Conservation (phyloP, 2,888 invertebrate species). For the Lasioglossum morio region DNA sequence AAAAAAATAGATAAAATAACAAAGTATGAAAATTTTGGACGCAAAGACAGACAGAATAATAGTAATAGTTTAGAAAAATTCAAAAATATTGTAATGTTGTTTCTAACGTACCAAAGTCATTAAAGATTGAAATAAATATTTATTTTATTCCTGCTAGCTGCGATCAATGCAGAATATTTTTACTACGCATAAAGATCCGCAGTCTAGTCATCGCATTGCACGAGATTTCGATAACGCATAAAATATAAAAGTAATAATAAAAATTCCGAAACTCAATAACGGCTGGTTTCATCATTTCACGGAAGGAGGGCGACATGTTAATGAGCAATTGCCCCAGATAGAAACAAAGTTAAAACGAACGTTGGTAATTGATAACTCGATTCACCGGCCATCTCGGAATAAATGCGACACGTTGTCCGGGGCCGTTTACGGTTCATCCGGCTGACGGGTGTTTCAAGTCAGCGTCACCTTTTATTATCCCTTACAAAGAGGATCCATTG, state of each 20-base stretch:
- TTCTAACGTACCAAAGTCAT: too few species aligned
- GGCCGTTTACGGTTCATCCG: not conserved
- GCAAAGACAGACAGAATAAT: too few species aligned
- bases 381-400: not conserved
- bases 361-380: not conserved
- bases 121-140: too few species aligned
- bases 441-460: not conserved
- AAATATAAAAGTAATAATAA: not conserved
- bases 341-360: not conserved
- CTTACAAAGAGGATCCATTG: not conserved
- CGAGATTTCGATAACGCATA: not conserved
- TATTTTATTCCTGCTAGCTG: too few species aligned
- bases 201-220: not conserved
- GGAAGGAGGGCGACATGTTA: not conserved
- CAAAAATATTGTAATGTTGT: too few species aligned
- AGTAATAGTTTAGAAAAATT: too few species aligned
- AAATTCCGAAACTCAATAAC: not conserved
- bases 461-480: conserved; percentile 23
- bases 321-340: not conserved
- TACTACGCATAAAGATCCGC: too few species aligned
- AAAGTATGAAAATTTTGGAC: too few species aligned
- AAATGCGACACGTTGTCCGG: not conserved
- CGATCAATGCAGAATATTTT: too few species aligned
- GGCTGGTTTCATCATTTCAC: not conserved
- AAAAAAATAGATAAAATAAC: too few species aligned